phyloP scores from a whole-genome alignment of 2,797 vertebrate genomes.

The Diglossa cyanea region DNA sequence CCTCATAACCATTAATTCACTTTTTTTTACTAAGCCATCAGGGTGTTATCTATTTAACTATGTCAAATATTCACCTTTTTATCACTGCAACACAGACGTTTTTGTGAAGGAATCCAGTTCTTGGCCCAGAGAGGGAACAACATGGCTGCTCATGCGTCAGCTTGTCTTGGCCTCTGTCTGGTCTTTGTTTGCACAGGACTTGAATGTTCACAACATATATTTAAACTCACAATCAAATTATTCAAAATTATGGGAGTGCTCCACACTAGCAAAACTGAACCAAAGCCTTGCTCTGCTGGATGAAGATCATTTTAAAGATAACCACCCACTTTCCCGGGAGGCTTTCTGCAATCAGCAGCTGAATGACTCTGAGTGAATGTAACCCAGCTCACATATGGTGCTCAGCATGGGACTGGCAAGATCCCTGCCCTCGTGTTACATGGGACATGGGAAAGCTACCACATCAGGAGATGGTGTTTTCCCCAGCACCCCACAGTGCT shows the following conservation, averaged over 20 bases:
- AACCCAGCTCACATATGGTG: not conserved
- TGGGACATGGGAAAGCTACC: not conserved
- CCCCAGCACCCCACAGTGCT: fast-evolving
- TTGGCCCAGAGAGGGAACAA: not conserved
- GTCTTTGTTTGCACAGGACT: conserved; percentile 8
- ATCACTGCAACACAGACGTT: not conserved
- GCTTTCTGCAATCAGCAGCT: not conserved
- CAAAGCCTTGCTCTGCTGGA: not conserved
- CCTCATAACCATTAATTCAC: not conserved
- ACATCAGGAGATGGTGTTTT: not conserved
- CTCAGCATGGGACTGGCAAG: not conserved
- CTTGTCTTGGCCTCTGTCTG: not conserved
- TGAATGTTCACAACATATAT: not conserved
- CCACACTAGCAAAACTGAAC: not conserved
- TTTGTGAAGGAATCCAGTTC: conserved; percentile 25
- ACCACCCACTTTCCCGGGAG: not conserved
- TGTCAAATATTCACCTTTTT: conserved; percentile 25
- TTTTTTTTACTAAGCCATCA: not conserved
- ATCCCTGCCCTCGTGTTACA: not conserved
- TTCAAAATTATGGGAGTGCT: conserved; percentile 6
- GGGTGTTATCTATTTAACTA: not conserved
- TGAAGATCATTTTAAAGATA: not conserved
- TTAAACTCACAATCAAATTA: conserved; percentile 4
- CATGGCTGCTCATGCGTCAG: not conserved
- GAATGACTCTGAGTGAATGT: not conserved